Base-by-base conservation (phyloP, 2,888 invertebrate genomes). In the Cataglyphis livida region DNA sequence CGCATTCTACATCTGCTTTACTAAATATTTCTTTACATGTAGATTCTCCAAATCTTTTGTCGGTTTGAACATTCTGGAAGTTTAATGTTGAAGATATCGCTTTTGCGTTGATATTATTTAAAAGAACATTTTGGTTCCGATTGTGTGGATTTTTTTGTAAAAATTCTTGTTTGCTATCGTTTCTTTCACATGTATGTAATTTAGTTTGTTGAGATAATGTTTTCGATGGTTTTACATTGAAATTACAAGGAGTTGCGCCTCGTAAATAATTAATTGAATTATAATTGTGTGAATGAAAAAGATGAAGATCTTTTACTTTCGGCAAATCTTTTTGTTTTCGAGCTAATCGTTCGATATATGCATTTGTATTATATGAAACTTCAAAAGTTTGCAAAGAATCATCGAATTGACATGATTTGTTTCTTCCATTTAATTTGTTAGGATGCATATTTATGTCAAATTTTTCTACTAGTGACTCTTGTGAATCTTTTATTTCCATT, bases 401-500 rank as follows among this genome's bases (percentile, higher is more conserved):
- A 6, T 18, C 4, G 12, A 44, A 32, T 78, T 7, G 78, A 18
- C 12, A 41, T 18, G 12, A 15, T 76, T 5, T 10, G 3, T 78
- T 41, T 32, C 18, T 57, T 32, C 9, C 25, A 5, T 38, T 18
- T 21, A 38, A 18, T 38, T 65, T 32, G 3, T 44, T 41, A 21
- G 41, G 3, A 54, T 18, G 7, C 7, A 73, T 38, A 7, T 71
- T 59, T 59, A 59, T 18, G 21, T 71, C 28, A 18, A 32, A 21
- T 1, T 71, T 18, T n/a, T 73, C 21, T 5, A 35, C 1, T 25
- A 38, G 35, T 2, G 41, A 59, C 0, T 57, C 57, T 59, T 51
- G 73, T 9, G 54, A 41, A 15, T 78, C 28, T 28, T 71, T n/a
- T 25, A 78, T 57, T 32, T 57, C 28, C 32, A 73, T 71, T n/a